Conservation (phyloP, 1,140 invertebrate genomes). For the Pogonognathellus flavescens region DNA sequence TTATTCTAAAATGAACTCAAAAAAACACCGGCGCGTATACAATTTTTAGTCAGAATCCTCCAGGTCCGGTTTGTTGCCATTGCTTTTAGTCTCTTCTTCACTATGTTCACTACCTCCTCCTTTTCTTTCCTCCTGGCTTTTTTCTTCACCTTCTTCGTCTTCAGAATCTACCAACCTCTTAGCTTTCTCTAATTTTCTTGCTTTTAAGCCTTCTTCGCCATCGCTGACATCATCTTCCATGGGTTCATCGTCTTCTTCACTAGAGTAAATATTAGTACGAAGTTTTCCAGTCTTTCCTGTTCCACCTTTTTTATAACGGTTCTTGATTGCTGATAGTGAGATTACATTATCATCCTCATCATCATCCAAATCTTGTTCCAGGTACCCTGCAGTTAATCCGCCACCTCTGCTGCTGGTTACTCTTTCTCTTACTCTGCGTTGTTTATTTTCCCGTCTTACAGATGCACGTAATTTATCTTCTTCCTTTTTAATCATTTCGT, state of each 20-base stretch:
- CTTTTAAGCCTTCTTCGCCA: slow-evolving; percentile 61
- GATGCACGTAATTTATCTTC: slow-evolving; percentile 92
- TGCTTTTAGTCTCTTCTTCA: slow-evolving; percentile 15
- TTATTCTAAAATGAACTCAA: too few species aligned
- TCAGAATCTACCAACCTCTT: slow-evolving; percentile 79
- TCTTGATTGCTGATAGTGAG: slow-evolving; percentile 94
- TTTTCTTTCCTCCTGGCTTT: not conserved
- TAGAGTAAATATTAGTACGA: slow-evolving; percentile 83
- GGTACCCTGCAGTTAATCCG: slow-evolving; percentile 75
- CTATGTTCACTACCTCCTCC: slow-evolving; percentile 1
- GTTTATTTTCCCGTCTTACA: slow-evolving; percentile 80
- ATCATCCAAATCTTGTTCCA: slow-evolving; percentile 75
- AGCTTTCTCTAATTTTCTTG: slow-evolving; percentile 71
- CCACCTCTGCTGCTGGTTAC: slow-evolving; percentile 71
- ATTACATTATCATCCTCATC: slow-evolving; percentile 86
- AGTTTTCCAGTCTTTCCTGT: slow-evolving; percentile 72
- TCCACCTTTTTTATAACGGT: slow-evolving; percentile 82
- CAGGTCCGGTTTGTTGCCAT: not conserved
- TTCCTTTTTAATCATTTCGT: slow-evolving; percentile 95
- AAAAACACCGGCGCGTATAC: too few species aligned
- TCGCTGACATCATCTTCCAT: slow-evolving; percentile 71
- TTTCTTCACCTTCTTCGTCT: slow-evolving; percentile 70
- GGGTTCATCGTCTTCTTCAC: slow-evolving; percentile 84
- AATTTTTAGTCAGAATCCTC: slow-evolving; percentile 18
- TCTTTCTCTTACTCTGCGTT: slow-evolving; percentile 76